These are phyloP conservation scores for Enteromius viviparus DNA, from an alignment of 2,797 vertebrate genomes.

Conservation along the genomic window DNA sequence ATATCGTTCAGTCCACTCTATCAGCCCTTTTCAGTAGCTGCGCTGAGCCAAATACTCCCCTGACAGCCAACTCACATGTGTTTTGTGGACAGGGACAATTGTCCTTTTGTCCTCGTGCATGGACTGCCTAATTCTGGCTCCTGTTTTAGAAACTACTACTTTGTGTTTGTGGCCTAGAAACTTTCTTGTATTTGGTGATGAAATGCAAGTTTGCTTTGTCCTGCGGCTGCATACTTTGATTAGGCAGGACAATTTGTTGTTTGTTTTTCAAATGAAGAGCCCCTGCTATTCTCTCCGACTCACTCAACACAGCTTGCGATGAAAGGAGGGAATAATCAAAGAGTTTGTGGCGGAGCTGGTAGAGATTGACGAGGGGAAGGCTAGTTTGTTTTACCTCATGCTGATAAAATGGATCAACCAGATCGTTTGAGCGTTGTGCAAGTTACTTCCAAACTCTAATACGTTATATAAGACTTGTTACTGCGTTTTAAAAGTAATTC, in stretches of 20 bases:
- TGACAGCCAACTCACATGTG: conserved; percentile 36
- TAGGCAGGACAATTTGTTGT: conserved; percentile 31
- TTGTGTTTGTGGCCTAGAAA: conserved; percentile 15
- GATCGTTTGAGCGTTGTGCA: neutral
- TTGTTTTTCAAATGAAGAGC: conserved; percentile 24
- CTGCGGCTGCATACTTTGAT: neutral
- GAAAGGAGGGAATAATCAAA: conserved; percentile 27
- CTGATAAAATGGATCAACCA: conserved; percentile 16
- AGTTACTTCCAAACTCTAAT: no score
- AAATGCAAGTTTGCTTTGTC: conserved; percentile 6
- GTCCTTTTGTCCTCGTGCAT: conserved; percentile 53
- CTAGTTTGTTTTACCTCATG: conserved; percentile 32
- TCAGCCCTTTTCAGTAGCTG: conserved; percentile 31
- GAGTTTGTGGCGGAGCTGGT: conserved; percentile 13
- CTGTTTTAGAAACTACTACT: conserved; percentile 35
- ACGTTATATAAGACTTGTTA: no score
- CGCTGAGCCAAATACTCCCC: conserved; percentile 35
- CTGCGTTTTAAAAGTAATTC: no score
- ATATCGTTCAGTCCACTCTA: conserved; percentile 35
- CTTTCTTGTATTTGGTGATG: neutral
- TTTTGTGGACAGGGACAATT: conserved; percentile 45
- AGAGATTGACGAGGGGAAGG: neutral
- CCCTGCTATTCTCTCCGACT: conserved; percentile 12
- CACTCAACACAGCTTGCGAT: conserved; percentile 20
- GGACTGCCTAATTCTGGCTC: conserved; percentile 12